Base-by-base conservation (phyloP, 2,113 vertebrate species). In the Hemibagrus wyckioides region DNA sequence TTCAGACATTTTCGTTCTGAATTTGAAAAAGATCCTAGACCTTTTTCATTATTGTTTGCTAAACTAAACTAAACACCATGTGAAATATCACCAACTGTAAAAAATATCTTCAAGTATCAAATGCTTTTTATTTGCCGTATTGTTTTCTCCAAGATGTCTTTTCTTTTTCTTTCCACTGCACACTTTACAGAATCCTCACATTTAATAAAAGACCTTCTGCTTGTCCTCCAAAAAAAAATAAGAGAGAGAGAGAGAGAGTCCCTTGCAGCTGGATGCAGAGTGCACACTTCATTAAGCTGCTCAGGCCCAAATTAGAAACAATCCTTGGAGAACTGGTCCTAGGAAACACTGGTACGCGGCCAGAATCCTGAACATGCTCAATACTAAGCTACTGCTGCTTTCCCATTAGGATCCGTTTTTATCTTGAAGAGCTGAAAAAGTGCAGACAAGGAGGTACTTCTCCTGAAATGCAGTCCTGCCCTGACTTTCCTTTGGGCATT, bases 251-350 rank as follows among this genome's bases (percentile, higher is more conserved):
- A 76, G 65, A 0, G 23, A n/a, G 1, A 57, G 48, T 69, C 61
- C 33, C 48, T 69, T 69, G 63, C 85, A 81, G 63, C 85, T 81
- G 79, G 63, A 81, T 81, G 63, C 7, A 36, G 41, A 39, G 11
- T 39, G 25, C 44, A 81, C 77, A 81, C 59, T 65, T 81, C 77
- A 56, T 81, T 69, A 86, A 80, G 33, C 50, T 48, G 33, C 21
- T 63, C 75, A 67, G 77, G 33, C 61, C 85, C 50, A 71, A 71
- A 56, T 69, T 67, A 86, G 85, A 67, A 81, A 67, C 77, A 57
- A 56, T 81, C 85, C 76, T 65, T 52, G 11, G 75, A 80, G 75
- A 86, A 80, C 30, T 54, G 59, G 57, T 48, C 76, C 50, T 17
- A 80, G 85, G 85, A 61, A 85, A 79, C 44, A 33, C 54, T 77